Evolutionary conservation across 2,113 vertebrate species (phyloP).

Genomic region (Vicugna pacos): DNA sequence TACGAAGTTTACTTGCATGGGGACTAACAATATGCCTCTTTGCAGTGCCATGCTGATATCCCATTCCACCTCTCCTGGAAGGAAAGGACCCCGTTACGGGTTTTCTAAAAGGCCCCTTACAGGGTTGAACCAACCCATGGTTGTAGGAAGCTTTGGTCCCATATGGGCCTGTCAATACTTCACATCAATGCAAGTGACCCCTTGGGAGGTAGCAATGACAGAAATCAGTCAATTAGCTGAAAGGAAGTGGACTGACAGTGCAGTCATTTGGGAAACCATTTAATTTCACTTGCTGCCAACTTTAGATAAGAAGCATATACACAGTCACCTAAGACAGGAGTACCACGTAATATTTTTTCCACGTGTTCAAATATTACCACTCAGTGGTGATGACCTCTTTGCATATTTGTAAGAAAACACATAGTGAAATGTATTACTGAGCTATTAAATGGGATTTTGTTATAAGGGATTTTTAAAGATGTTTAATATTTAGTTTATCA

Average conservation of each 20-base stretch:
- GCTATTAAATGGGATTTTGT: slow-evolving; percentile 21
- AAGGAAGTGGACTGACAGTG: slow-evolving; percentile 55
- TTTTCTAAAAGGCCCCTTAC: background rate
- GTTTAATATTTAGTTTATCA: slow-evolving; percentile 55
- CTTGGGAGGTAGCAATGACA: slow-evolving; percentile 23
- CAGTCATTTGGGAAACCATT: slow-evolving; percentile 49
- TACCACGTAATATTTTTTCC: background rate
- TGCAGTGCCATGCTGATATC: background rate
- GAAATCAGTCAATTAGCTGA: slow-evolving; percentile 62
- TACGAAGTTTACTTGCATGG: background rate
- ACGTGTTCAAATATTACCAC: slow-evolving; percentile 32
- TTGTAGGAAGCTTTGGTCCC: slow-evolving; percentile 61
- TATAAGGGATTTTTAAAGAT: slow-evolving; percentile 49
- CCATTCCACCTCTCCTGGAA: background rate
- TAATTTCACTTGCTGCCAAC: slow-evolving; percentile 53
- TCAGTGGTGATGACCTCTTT: slow-evolving; percentile 41
- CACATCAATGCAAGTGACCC: background rate
- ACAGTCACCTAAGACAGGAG: slow-evolving; percentile 1
- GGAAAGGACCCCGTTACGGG: background rate
- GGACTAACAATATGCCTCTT: background rate
- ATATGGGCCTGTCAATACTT: slow-evolving; percentile 41
- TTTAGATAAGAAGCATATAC: slow-evolving; percentile 37
- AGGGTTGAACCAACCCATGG: background rate
- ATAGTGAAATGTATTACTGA: background rate
- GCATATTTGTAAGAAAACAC: slow-evolving; percentile 17